phyloP scores from a whole-genome alignment of 2,888 invertebrate species.

The Eristalis pertinax region DNA sequence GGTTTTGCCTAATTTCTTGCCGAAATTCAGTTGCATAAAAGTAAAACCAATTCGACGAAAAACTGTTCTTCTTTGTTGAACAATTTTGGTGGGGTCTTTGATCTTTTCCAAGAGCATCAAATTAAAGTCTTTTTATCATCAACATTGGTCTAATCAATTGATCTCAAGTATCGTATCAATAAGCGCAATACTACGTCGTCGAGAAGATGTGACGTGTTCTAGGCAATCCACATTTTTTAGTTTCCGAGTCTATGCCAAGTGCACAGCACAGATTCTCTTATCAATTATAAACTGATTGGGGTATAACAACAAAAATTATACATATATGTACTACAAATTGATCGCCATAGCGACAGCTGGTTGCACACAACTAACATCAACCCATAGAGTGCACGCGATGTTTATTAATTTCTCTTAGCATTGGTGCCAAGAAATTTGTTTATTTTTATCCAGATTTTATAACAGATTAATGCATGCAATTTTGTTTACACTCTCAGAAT shows the following conservation, averaged over 20 bases:
- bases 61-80: neutral
- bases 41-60: neutral
- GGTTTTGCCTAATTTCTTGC: neutral
- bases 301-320: neutral
- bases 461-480: neutral
- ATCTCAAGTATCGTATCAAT: neutral
- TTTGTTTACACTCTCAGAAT: constrained; percentile 8
- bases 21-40: neutral
- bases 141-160: neutral
- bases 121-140: neutral
- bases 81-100: neutral
- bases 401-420: constrained; percentile 12
- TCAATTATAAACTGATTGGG: neutral
- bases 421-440: constrained; percentile 44
- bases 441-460: constrained; percentile 44
- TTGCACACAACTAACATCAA: neutral
- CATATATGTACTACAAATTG: neutral
- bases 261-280: neutral
- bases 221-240: neutral
- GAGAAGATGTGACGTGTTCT: neutral
- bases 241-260: neutral
- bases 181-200: neutral
- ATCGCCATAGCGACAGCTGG: neutral
- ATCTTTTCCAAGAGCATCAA: neutral
- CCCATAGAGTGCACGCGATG: neutral